Percentiles rank a stretch among this genome's conserved stretches.
Evolutionary conservation across 2,888 invertebrate species (phyloP).

Genomic region (Bombylius discolor): DNA sequence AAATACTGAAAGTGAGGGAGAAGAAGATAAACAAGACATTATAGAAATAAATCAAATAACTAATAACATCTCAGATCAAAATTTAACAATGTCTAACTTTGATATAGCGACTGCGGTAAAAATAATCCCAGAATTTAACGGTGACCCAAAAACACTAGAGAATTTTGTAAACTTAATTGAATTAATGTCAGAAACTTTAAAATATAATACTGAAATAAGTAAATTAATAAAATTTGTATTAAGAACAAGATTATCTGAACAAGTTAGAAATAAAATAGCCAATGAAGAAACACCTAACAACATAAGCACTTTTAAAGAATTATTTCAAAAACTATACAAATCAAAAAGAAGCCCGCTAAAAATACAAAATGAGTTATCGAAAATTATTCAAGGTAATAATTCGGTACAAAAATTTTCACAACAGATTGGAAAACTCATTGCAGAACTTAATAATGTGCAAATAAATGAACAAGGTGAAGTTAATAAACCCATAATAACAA

Average conservation of each 20-base stretch:
- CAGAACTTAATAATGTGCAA: not conserved
- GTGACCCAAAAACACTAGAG: no score
- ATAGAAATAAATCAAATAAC: no score
- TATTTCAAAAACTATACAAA: not conserved
- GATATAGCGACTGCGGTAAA: not conserved
- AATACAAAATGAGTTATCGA: not conserved
- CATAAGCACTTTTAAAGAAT: not conserved
- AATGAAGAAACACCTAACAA: not conserved
- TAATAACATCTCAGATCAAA: no score
- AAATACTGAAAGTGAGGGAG: no score
- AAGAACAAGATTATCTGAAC: not conserved
- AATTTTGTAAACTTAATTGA: not conserved
- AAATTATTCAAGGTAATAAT: not conserved
- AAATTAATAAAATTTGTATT: not conserved
- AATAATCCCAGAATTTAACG: not conserved
- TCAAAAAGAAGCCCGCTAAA: not conserved
- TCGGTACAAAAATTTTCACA: not conserved
- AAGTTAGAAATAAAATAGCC: not conserved
- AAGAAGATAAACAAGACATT: no score
- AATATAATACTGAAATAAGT: not conserved
- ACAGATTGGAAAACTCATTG: not conserved
- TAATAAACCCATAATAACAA: not conserved
- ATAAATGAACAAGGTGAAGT: not conserved
- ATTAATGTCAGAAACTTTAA: not conserved
- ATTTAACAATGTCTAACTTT: no score